Percentiles rank a stretch among this genome's conserved stretches.
Conservation (phyloP, 2,113 vertebrate genomes). For the Erythrolamprus reginae region DNA sequence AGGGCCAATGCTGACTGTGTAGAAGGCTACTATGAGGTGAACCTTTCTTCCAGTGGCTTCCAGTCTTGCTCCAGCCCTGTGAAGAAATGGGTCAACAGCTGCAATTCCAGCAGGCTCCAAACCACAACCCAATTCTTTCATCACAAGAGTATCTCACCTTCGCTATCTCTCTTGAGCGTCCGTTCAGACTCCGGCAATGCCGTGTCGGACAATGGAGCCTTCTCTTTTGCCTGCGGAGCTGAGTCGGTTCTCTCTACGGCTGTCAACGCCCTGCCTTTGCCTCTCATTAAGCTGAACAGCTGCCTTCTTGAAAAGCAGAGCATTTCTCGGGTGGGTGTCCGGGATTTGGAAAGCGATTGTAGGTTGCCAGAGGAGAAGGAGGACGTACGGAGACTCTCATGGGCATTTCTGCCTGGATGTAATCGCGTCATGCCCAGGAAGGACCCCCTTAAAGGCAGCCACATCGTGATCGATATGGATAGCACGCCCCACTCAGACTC, state of each 20-base stretch:
- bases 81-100: conserved; percentile 51
- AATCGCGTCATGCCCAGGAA: fast-evolving
- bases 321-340: neutral
- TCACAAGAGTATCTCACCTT: conserved; percentile 63
- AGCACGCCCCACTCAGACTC: fast-evolving
- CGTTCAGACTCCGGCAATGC: conserved; percentile 64
- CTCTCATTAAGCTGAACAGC: conserved; percentile 64
- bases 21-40: conserved; percentile 73
- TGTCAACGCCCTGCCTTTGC: conserved; percentile 38
- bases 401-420: fast-evolving
- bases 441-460: neutral
- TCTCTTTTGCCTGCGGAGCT: conserved; percentile 11
- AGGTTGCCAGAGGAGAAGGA: neutral
- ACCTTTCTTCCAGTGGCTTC: conserved; percentile 58
- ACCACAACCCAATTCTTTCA: conserved; percentile 61
- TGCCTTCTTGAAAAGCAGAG: conserved; percentile 58
- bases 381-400: conserved; percentile 33
- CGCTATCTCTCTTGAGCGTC: conserved; percentile 61
- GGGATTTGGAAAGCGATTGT: neutral
- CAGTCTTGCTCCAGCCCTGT: conserved; percentile 36
- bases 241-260: conserved; percentile 50
- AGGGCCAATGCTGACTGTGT: conserved; percentile 59
- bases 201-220: conserved; percentile 31
- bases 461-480: neutral
- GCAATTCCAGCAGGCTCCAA: conserved; percentile 59